Evolutionary conservation across 2,888 invertebrate genomes (phyloP).

Genomic region (Heliconius erato): DNA sequence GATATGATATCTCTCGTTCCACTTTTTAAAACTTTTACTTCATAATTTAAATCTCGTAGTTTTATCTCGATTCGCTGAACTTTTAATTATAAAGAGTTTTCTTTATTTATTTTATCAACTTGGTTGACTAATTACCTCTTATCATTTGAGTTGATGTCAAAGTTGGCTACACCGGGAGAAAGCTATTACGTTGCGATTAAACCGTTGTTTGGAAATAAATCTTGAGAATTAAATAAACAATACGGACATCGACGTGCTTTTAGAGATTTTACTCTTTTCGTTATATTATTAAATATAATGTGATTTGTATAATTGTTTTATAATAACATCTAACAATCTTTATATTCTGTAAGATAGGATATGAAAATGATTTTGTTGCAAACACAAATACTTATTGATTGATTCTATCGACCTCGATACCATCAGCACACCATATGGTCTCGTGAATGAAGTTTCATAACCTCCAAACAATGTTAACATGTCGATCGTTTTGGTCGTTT

Average conservation of each 20-base stretch:
- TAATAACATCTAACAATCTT: not conserved
- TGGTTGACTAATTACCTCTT: slow-evolving; percentile 12
- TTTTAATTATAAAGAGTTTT: slow-evolving; percentile 5
- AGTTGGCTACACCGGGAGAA: slow-evolving; percentile 21
- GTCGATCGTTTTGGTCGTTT: slow-evolving; percentile 12
- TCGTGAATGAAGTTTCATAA: slow-evolving; percentile 19
- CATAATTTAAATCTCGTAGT: not conserved
- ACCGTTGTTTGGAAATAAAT: slow-evolving; percentile 3
- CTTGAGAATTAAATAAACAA: slow-evolving; percentile 8
- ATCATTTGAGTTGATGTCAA: slow-evolving; percentile 23
- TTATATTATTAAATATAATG: not conserved
- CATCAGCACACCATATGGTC: slow-evolving; percentile 24
- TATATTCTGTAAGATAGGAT: not conserved
- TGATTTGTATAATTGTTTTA: not conserved
- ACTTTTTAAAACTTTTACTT: slow-evolving; percentile 19
- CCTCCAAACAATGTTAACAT: slow-evolving; percentile 22
- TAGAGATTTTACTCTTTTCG: not conserved
- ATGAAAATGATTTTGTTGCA: not conserved
- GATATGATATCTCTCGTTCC: not conserved
- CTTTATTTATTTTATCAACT: slow-evolving; percentile 27
- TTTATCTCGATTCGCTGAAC: slow-evolving; percentile 1
- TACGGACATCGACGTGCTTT: not conserved
- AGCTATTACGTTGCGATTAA: slow-evolving; percentile 15
- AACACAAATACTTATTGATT: slow-evolving; percentile 19
- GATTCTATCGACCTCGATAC: slow-evolving; percentile 27